A percentile compares a stretch with the other conserved stretches of the same genome.
Evolutionary conservation across 1,140 invertebrate genomes (phyloP).

Genomic region (Aphaenogaster rudis): DNA sequence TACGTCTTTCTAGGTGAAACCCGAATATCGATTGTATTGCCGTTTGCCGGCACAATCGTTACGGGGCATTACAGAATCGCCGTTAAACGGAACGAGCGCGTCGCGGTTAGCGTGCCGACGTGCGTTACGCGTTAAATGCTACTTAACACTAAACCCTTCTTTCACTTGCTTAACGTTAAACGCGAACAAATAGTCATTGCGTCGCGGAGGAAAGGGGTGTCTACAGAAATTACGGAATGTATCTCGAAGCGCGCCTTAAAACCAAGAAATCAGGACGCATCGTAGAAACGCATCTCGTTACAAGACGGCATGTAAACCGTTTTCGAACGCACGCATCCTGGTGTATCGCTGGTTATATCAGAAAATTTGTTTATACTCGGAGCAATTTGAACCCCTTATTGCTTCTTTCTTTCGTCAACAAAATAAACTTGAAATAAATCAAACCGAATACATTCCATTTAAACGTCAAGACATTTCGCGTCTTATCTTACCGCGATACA

Average conservation of each 20-base stretch:
- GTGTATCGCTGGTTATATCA: not conserved
- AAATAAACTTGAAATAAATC: not conserved
- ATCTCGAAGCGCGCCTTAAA: not conserved
- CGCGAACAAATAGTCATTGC: constrained; percentile 38
- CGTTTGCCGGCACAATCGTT: constrained; percentile 67
- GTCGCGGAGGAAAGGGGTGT: constrained; percentile 13
- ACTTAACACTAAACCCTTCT: constrained; percentile 28
- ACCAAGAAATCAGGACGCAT: not conserved
- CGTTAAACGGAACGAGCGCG: constrained; percentile 23
- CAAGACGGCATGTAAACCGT: not conserved
- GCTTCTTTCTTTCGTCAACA: not conserved
- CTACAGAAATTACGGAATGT: not conserved
- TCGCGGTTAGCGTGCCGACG: constrained; percentile 1
- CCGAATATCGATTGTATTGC: constrained; percentile 74
- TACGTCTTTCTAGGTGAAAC: constrained; percentile 19
- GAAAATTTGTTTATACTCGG: not conserved
- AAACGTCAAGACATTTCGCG: not conserved
- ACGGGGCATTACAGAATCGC: constrained; percentile 28
- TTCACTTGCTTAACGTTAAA: constrained; percentile 63
- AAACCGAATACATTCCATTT: not conserved
- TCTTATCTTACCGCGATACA: not conserved
- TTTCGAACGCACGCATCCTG: not conserved
- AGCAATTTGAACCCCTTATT: constrained; percentile 28
- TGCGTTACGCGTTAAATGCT: constrained; percentile 24
- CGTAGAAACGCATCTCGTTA: not conserved